Base-by-base conservation (phyloP, 2,113 vertebrate species). In the Larimichthys polyactis region DNA sequence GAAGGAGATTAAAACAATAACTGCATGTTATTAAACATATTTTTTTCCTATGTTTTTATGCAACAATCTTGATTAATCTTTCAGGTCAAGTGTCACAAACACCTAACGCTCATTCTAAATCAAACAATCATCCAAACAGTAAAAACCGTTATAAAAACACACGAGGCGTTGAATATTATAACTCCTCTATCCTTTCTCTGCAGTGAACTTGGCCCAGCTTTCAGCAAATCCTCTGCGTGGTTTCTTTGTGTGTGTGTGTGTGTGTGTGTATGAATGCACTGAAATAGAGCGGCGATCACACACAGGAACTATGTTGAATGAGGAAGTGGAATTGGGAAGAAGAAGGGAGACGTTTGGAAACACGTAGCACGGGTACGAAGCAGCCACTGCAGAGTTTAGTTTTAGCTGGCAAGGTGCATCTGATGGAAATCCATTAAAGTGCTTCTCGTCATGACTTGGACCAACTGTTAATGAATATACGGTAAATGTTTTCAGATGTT, bases 401-500 rank as follows among this genome's bases (percentile, higher is more conserved):
- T 59, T 40, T 15, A n/a, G 68, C 73, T 68, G 84, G 88, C 71
- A 73, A 85, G 67, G 72, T 63, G 66, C 74, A 75, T 64, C 16
- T 79, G 79, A 75, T 79, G 67, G 74, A 84, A 82, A 83, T 73
- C 82, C 84, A 84, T 27, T 20, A 72, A 84, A 86, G 74, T n/a
- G 82, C 75, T 90, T 87, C 83, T 91, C 75, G 66, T 84, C 78
- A 81, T 79, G 84, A 82, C 75, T 80, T 85, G 87, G 82, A 83
- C 36, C 60, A 11, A 49, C 49, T 76, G 57, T 87, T 88, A 90
- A 91, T 83, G 83, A 87, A 89, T 78, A 79, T 82, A 83, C 83
- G 44, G 90, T 93, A 86, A 92, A 89, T 81, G 90, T 84, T 91
- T 88, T 86, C 79, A 90, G 59, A 85, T 85, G 67, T 88, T 76